phyloP scores from a whole-genome alignment of 2,888 invertebrate species.

The Rutpela maculata region DNA sequence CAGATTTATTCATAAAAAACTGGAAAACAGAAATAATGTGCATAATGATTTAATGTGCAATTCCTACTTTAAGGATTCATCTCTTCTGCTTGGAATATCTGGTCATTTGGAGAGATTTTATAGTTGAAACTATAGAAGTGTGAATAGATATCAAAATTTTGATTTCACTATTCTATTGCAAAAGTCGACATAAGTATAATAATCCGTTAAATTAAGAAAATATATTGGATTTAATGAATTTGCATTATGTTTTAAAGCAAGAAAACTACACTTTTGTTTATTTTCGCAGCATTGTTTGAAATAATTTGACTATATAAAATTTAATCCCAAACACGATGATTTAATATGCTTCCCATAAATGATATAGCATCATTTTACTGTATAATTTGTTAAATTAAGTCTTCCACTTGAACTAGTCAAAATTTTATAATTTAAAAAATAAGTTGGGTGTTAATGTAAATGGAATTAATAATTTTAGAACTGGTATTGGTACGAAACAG shows the following conservation, averaged over 20 bases:
- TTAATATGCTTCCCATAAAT: neutral
- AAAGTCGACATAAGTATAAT: neutral
- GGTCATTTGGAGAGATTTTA: neutral
- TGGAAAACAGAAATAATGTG: neutral
- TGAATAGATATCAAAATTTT: neutral
- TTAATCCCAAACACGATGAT: neutral
- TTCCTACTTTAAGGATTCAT: neutral
- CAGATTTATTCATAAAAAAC: neutral
- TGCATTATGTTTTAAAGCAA: too few relatives aligned
- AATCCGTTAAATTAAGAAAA: too few relatives aligned
- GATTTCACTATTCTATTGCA: neutral
- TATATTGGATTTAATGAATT: too few relatives aligned
- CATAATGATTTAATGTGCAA: neutral
- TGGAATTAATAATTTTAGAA: neutral
- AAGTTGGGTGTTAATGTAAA: neutral
- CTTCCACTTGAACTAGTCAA: conserved; percentile 21
- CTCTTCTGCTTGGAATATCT: neutral
- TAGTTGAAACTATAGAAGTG: neutral
- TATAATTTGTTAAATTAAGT: conserved; percentile 8
- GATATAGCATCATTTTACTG: neutral
- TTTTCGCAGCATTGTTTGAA: neutral
- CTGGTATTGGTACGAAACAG: neutral
- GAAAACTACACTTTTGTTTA: too few relatives aligned
- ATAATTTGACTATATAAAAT: neutral
- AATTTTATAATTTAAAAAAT: conserved; percentile 2